Conservation (phyloP, 1,140 invertebrate species). For the Leptopilina clavipes region DNA sequence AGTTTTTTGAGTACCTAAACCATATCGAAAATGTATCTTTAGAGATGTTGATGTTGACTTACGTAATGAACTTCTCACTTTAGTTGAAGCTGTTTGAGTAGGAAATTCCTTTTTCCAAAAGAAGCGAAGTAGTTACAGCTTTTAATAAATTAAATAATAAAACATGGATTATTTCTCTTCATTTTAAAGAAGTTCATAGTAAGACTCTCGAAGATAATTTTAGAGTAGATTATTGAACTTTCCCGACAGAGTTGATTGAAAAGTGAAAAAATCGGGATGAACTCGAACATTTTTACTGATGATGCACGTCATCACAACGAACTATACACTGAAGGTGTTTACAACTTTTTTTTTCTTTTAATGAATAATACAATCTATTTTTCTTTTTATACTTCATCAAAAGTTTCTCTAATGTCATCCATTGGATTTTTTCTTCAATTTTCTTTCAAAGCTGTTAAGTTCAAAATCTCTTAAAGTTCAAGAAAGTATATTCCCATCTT, state of each 20-base stretch:
- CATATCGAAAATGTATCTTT: neutral
- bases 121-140: neutral
- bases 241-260: neutral
- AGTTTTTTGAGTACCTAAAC: neutral
- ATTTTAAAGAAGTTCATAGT: constrained; percentile 2
- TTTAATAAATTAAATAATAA: constrained; percentile 13
- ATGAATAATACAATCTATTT: neutral
- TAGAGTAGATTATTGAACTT: constrained; percentile 2
- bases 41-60: neutral
- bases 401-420: too few species aligned
- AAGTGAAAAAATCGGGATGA: neutral
- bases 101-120: neutral
- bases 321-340: neutral
- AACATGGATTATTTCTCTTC: constrained; percentile 1
- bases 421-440: too few species aligned
- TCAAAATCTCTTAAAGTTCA: too few species aligned
- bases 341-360: constrained; percentile 13
- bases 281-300: neutral
- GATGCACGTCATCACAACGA: neutral
- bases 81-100: neutral
- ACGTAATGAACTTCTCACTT: neutral
- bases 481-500: too few species aligned
- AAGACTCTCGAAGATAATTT: neutral
- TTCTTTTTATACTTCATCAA: too few species aligned
- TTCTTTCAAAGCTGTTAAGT: too few species aligned